A percentile compares a stretch with the other conserved stretches of the same genome.
phyloP scores from a whole-genome alignment of 2,888 invertebrate genomes.

The Tolmerus cingulatus region DNA sequence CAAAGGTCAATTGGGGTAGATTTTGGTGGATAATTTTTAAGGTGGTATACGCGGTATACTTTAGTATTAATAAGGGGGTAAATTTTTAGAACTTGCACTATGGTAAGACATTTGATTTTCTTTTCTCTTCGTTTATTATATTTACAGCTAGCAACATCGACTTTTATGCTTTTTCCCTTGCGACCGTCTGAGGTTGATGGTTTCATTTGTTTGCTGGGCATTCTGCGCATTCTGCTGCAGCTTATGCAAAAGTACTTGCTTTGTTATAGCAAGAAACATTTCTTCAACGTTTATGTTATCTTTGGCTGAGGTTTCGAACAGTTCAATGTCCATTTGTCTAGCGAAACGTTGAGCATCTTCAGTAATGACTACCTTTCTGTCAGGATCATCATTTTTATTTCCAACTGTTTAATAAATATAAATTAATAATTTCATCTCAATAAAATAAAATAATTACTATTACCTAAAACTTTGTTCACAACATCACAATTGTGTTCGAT shows the following conservation, averaged over 20 bases:
- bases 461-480: conserved; percentile 96
- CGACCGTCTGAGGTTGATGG: conserved; percentile 57
- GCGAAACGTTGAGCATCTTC: conserved; percentile 98
- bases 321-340: conserved; percentile 94
- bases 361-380: conserved; percentile 93
- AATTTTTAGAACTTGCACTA: conserved; percentile 26
- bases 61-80: not conserved
- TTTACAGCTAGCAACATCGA: conserved; percentile 59
- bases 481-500: conserved; percentile 99
- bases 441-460: not conserved
- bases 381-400: conserved; percentile 95
- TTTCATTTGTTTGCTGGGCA: conserved; percentile 60
- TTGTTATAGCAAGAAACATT: conserved; percentile 80
- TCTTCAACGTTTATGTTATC: conserved; percentile 99
- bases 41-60: not conserved
- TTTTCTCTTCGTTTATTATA: conserved; percentile 43
- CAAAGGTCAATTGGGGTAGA: not conserved
- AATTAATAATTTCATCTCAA: not conserved
- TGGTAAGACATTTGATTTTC: conserved; percentile 42
- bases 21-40: not conserved
- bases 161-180: conserved; percentile 59
- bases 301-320: conserved; percentile 99
- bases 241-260: conserved; percentile 63
- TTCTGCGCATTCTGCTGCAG: conserved; percentile 60
- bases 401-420: conserved; percentile 74